These are phyloP conservation scores for Harpalus rufipes DNA, from an alignment of 2,888 invertebrate genomes.

Conservation along the genomic window DNA sequence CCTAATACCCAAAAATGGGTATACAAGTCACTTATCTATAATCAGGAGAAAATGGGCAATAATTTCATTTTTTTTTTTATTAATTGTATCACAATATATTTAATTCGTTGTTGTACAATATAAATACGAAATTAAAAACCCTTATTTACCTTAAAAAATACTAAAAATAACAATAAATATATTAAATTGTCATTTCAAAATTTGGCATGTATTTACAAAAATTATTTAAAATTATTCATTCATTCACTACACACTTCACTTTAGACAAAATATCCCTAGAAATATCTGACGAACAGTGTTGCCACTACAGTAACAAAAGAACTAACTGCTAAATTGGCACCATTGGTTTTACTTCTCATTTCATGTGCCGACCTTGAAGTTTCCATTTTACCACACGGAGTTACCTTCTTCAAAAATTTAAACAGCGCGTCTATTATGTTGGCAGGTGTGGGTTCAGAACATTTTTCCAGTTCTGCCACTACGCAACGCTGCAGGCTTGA, in stretches of 20 bases:
- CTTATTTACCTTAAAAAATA: conserved; percentile 11
- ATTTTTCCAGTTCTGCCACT: conserved; percentile 82
- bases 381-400: conserved; percentile 29
- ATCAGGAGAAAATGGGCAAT: too few species aligned
- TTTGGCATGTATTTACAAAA: conserved; percentile 8
- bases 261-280: conserved; percentile 3
- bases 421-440: conserved; percentile 83
- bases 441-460: conserved; percentile 86
- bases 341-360: neutral
- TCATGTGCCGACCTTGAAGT: neutral
- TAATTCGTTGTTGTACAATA: neutral
- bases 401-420: conserved; percentile 79
- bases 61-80: neutral
- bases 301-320: conserved; percentile 19
- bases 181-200: conserved; percentile 10
- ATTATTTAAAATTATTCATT: neutral
- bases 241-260: neutral
- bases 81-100: conserved; percentile 8
- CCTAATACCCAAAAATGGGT: too few species aligned
- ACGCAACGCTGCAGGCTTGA: conserved; percentile 80
- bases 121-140: neutral
- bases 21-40: too few species aligned
- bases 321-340: neutral
- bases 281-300: conserved; percentile 38
- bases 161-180: conserved; percentile 2